Conservation (phyloP, 1,140 invertebrate genomes). For the Agrilus planipennis region DNA sequence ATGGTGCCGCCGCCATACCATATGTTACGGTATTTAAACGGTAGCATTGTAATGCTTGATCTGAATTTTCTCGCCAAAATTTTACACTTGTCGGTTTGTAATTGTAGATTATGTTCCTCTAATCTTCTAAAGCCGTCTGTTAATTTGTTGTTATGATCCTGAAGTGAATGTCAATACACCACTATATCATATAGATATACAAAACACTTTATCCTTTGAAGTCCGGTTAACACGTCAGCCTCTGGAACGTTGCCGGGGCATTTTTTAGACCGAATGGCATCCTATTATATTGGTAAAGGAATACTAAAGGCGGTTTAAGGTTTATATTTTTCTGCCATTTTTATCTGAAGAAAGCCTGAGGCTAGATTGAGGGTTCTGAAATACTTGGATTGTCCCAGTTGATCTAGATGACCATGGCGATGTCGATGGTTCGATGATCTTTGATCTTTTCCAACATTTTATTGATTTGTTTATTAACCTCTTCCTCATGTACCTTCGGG, state of each 20-base stretch:
- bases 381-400: conserved; percentile 25
- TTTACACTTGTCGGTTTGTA: conserved; percentile 21
- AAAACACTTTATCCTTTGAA: conserved; percentile 22
- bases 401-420: conserved; percentile 23
- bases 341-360: conserved; percentile 33
- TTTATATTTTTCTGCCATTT: conserved; percentile 32
- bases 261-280: conserved; percentile 30
- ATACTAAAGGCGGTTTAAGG: conserved; percentile 13
- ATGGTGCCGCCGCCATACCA: too few species aligned
- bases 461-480: conserved; percentile 9
- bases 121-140: conserved; percentile 9
- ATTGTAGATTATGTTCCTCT: conserved; percentile 11
- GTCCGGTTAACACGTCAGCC: conserved; percentile 28
- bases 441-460: conserved; percentile 10
- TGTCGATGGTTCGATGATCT: conserved; percentile 14
- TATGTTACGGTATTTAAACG: too few species aligned
- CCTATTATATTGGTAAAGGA: conserved; percentile 21
- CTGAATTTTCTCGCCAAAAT: too few species aligned
- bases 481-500: neutral
- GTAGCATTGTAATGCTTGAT: too few species aligned
- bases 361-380: conserved; percentile 29
- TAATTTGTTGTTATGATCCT: conserved; percentile 20
- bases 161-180: conserved; percentile 24
- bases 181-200: conserved; percentile 36
- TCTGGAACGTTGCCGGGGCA: conserved; percentile 25